A percentile compares a stretch with the other conserved stretches of the same genome.
Conservation (phyloP, 1,140 invertebrate genomes). For the Drosophila tropicalis region DNA sequence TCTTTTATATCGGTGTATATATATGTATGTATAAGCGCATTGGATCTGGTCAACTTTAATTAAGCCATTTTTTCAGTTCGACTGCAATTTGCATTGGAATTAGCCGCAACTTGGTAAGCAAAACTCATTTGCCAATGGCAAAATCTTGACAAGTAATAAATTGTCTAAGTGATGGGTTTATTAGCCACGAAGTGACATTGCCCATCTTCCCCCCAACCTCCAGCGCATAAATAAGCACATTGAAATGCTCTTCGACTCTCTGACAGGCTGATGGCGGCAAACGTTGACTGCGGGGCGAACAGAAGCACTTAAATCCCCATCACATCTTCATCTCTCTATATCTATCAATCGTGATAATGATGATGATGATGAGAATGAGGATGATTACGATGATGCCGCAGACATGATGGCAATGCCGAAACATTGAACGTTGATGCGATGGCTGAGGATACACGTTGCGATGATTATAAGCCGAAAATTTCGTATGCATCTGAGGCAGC, state of each 20-base stretch:
- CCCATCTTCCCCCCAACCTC: not conserved
- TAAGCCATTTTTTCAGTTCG: constrained; percentile 37
- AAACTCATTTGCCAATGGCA: constrained; percentile 27
- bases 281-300: constrained; percentile 1
- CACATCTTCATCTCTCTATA: constrained; percentile 40
- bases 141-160: constrained; percentile 57
- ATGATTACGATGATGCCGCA: constrained; percentile 20
- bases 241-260: constrained; percentile 16
- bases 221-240: constrained; percentile 53
- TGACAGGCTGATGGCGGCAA: constrained; percentile 18
- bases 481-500: constrained; percentile 58
- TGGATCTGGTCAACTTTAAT: constrained; percentile 24
- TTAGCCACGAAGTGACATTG: constrained; percentile 51
- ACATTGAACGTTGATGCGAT: not conserved
- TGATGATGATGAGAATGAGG: constrained; percentile 25
- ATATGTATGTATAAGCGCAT: constrained; percentile 2
- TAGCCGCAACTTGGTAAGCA: constrained; percentile 27
- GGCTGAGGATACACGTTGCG: constrained; percentile 22
- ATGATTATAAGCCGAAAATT: constrained; percentile 53
- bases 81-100: constrained; percentile 50
- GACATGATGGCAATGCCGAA: constrained; percentile 15
- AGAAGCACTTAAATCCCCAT: constrained; percentile 38
- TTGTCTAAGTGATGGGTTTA: constrained; percentile 65
- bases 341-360: constrained; percentile 57
- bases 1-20: not conserved